These are phyloP conservation scores for Monarcha castaneiventris DNA, from an alignment of 2,113 vertebrate species.

Conservation along the genomic window DNA sequence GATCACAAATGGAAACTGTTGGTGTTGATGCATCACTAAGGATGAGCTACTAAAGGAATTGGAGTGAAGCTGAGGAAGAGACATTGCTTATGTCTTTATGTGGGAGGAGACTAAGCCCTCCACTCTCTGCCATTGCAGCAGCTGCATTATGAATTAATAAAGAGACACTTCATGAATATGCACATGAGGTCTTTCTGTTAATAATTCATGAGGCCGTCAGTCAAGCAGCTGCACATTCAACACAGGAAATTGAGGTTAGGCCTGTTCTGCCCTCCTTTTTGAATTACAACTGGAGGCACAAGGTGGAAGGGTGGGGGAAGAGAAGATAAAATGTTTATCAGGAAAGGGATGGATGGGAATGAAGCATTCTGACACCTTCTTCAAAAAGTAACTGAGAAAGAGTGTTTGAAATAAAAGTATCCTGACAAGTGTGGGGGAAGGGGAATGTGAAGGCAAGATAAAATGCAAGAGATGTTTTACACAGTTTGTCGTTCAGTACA, in stretches of 20 bases:
- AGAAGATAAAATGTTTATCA: neutral
- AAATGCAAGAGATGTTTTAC: neutral
- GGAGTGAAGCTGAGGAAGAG: neutral
- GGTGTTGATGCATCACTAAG: neutral
- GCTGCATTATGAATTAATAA: constrained; percentile 79
- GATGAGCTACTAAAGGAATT: neutral
- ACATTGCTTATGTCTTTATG: neutral
- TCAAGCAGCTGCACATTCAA: constrained; percentile 56
- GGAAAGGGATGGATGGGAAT: neutral
- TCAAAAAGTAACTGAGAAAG: neutral
- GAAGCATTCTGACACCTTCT: neutral
- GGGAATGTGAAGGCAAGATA: neutral
- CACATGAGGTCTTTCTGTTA: constrained; percentile 53
- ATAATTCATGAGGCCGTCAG: constrained; percentile 61
- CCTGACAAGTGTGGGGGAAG: neutral
- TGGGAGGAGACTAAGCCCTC: constrained; percentile 17
- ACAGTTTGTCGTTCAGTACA: neutral
- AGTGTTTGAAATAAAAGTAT: neutral
- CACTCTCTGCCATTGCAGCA: constrained; percentile 44
- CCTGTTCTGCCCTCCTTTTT: constrained; percentile 19
- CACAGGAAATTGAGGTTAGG: constrained; percentile 55
- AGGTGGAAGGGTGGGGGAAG: neutral
- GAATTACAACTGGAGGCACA: neutral
- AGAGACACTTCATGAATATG: constrained; percentile 65
- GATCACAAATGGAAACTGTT: neutral